Percentiles rank a stretch among this genome's conserved stretches.
Conservation (phyloP, 2,888 invertebrate species). For the Melieria crassipennis region DNA sequence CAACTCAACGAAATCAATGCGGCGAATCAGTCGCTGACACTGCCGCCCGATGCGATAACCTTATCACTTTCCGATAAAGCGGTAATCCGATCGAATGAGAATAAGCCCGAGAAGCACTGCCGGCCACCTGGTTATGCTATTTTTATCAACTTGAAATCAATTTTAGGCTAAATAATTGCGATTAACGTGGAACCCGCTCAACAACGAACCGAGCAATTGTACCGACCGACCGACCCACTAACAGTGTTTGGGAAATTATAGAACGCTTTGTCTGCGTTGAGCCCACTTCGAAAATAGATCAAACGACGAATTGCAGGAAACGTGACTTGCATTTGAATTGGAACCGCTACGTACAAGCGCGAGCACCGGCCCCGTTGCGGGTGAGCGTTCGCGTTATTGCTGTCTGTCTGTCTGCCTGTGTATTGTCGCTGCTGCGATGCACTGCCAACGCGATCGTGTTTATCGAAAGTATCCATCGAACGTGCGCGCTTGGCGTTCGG, state of each 20-base stretch:
- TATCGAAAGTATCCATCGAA: no score
- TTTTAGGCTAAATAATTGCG: neutral
- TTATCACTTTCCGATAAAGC: constrained; percentile 7
- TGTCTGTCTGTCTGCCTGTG: no score
- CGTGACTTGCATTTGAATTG: constrained; percentile 36
- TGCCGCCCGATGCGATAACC: neutral
- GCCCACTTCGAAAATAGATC: constrained; percentile 36
- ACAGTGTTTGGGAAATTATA: neutral
- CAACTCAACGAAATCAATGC: no score
- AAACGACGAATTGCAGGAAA: constrained; percentile 25
- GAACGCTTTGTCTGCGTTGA: neutral
- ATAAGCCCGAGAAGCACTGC: neutral
- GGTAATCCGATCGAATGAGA: constrained; percentile 1
- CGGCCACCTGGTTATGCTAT: no score
- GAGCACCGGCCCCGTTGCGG: constrained; percentile 8
- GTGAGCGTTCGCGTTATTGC: no score
- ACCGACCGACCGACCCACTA: neutral
- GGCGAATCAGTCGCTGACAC: no score
- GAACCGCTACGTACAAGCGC: constrained; percentile 14
- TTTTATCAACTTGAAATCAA: no score
- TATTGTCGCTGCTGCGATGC: no score
- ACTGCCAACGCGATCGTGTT: no score
- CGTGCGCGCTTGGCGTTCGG: no score
- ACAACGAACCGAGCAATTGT: neutral
- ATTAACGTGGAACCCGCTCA: neutral